These are phyloP conservation scores for Triops longicaudatus DNA, from an alignment of 1,140 invertebrate species.

Conservation along the genomic window DNA sequence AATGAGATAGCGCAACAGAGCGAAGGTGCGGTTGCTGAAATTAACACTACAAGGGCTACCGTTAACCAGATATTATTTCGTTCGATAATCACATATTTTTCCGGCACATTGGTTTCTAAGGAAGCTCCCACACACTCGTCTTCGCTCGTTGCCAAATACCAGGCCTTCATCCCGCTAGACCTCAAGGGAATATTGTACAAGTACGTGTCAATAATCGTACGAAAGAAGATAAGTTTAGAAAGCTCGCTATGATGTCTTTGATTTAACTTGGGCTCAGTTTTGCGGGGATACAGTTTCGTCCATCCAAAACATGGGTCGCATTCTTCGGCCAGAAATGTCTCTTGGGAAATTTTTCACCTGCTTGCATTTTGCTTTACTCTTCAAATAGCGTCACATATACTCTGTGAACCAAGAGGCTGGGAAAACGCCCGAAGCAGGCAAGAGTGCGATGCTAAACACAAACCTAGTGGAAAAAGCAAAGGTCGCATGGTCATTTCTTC, in stretches of 20 bases:
- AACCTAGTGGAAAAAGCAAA: neutral
- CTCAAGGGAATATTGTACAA: too few species aligned
- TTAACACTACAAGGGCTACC: neutral
- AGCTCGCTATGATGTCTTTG: neutral
- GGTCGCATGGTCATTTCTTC: neutral
- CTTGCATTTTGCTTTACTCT: conserved; percentile 6
- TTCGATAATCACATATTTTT: neutral
- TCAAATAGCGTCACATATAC: neutral
- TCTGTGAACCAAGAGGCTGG: neutral
- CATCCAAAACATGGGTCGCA: neutral
- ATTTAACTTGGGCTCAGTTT: neutral
- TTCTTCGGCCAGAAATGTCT: neutral
- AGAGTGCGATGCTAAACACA: neutral
- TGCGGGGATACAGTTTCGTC: neutral
- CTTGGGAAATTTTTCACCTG: conserved; percentile 20
- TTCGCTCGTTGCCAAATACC: neutral
- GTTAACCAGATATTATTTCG: neutral
- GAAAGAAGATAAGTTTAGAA: neutral
- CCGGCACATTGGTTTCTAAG: neutral
- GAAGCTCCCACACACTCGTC: neutral
- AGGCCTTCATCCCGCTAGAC: too few species aligned
- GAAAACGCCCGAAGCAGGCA: neutral
- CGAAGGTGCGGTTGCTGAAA: neutral
- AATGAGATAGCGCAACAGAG: neutral
- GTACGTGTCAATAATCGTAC: neutral